Conservation (phyloP, 2,797 vertebrate species). For the Sternarchorhynchus goeldii region DNA sequence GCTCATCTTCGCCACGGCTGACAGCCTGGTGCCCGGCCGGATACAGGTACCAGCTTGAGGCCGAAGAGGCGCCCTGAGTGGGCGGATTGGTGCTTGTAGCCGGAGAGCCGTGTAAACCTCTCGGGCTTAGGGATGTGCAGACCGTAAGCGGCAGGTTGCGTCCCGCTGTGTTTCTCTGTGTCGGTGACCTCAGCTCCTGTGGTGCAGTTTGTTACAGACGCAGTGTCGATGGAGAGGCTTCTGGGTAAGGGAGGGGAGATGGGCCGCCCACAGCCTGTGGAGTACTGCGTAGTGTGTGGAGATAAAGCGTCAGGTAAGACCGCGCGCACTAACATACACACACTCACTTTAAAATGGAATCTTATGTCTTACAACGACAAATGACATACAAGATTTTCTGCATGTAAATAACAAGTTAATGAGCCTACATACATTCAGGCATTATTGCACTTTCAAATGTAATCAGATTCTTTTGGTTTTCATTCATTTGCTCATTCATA, state of each 20-base stretch:
- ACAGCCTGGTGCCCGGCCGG: constrained; percentile 91
- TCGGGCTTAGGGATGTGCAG: no score
- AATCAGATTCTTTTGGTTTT: constrained; percentile 2
- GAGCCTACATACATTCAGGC: background rate
- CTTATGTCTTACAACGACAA: constrained; percentile 15
- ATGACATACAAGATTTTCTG: no score
- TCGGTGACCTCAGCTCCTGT: constrained; percentile 18
- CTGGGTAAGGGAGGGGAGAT: constrained; percentile 88
- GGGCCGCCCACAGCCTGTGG: constrained; percentile 89
- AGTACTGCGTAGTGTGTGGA: constrained; percentile 97
- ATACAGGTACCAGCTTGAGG: constrained; percentile 83
- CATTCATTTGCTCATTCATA: background rate
- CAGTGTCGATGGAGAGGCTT: constrained; percentile 91
- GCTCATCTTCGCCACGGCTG: constrained; percentile 93
- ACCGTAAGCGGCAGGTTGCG: no score
- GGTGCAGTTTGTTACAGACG: constrained; percentile 93
- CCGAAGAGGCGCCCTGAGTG: no score
- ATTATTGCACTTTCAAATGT: background rate
- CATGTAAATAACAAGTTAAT: no score
- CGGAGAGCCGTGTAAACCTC: no score
- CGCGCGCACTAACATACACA: background rate
- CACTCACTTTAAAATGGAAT: background rate
- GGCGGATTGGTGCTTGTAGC: no score
- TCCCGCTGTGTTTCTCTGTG: background rate
- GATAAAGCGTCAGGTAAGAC: constrained; percentile 95